Evolutionary conservation across 2,113 vertebrate genomes (phyloP).

Genomic region (Onychostoma macrolepis): DNA sequence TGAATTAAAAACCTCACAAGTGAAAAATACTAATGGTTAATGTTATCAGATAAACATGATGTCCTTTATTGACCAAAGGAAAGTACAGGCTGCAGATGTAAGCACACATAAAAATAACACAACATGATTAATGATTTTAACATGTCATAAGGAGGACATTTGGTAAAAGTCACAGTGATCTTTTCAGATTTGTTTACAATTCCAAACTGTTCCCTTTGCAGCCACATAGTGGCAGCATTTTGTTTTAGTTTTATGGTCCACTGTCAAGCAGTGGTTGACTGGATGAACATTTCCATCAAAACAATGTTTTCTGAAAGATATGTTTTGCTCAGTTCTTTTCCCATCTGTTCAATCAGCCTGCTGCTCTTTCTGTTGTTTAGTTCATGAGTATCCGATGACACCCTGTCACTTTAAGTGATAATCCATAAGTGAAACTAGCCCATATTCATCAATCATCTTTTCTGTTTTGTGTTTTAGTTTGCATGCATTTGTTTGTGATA

Average conservation of each 20-base stretch:
- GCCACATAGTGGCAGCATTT: conserved; percentile 47
- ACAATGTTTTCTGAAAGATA: conserved; percentile 16
- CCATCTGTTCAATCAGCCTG: conserved; percentile 4
- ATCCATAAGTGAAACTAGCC: conserved; percentile 1
- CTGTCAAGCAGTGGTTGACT: not conserved
- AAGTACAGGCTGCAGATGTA: not conserved
- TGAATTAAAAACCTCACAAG: not conserved
- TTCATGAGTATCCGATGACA: not conserved
- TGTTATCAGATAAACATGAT: not conserved
- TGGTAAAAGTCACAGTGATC: not conserved
- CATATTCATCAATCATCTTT: conserved; percentile 7
- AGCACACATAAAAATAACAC: not conserved
- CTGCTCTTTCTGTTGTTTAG: conserved; percentile 13
- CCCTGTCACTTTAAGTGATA: conserved; percentile 1
- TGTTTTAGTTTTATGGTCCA: not conserved
- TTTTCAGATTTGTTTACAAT: not conserved
- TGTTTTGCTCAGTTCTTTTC: not conserved
- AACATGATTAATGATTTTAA: not conserved
- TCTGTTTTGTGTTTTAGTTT: conserved; percentile 5
- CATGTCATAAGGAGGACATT: not conserved
- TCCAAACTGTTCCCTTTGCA: not conserved
- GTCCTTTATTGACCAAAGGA: not conserved
- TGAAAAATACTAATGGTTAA: not conserved
- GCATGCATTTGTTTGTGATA: conserved; percentile 2
- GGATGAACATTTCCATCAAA: not conserved